phyloP scores from a whole-genome alignment of 2,888 invertebrate species.

The Limnephilus marmoratus region DNA sequence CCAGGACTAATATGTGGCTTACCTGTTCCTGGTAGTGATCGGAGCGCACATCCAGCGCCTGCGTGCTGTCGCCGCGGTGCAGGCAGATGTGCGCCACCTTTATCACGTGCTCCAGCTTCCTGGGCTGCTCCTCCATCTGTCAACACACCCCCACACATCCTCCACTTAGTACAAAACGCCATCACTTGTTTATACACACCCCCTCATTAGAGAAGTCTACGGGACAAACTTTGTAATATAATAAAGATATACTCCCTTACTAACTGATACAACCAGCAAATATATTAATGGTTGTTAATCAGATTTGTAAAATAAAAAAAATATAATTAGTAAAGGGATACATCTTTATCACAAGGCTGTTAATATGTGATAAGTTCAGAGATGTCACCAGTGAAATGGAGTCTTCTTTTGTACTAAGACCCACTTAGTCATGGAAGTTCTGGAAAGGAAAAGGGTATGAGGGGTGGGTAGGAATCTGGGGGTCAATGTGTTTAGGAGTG shows the following conservation, averaged over 20 bases:
- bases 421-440: no score
- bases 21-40: slow-evolving; percentile 85
- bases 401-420: no score
- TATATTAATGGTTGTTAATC: no score
- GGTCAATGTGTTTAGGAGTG: no score
- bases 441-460: no score
- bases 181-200: background rate
- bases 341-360: no score
- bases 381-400: background rate
- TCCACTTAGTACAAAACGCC: background rate
- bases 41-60: slow-evolving; percentile 83
- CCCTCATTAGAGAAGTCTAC: background rate
- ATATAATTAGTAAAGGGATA: no score
- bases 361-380: background rate
- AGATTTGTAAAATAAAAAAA: no score
- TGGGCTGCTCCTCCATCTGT: slow-evolving; percentile 96
- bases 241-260: slow-evolving; percentile 2
- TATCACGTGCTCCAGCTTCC: slow-evolving; percentile 98
- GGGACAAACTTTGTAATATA: background rate
- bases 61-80: slow-evolving; percentile 80
- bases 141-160: background rate
- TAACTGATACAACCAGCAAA: background rate
- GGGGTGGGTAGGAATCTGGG: no score
- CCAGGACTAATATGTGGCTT: background rate
- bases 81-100: slow-evolving; percentile 94